Evolutionary conservation across 1,140 invertebrate genomes (phyloP), one percentile per base, ranked within the genome.

Genomic region (Ceratoteleas bidentatus): DNA sequence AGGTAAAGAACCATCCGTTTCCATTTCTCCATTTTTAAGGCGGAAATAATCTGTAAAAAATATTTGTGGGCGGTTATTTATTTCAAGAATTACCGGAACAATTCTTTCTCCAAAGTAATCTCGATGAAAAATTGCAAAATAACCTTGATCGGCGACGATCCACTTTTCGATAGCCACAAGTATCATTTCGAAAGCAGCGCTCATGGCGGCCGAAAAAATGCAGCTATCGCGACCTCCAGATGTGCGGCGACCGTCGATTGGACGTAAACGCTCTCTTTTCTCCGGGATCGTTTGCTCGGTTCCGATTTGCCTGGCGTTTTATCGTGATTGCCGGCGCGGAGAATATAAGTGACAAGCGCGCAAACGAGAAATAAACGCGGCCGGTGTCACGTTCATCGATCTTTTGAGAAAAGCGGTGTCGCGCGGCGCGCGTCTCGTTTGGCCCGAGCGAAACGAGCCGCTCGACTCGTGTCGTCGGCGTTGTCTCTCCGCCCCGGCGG

Each of bases 221-320:
- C 24, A 4, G 24, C 24, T 24, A 1, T 24, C 24, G 24, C 24
- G 24, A 24, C 24, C 24, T 24, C 24, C 24, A 47, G 32, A 9
- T 50, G n/a, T n/a, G 6, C 45, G 2, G 34, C 45, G 40, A 45
- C 53, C 16, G 34, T 52, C 33, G 36, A 66, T 72, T 61, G 50
- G 45, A 60, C 43, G 11, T 66, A 57, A 72, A 70, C 57, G 65
- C 65, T 53, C 38, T 73, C 65, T 76, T 76, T 47, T 52, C 62
- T 24, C 1, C 24, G 24, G 24, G 24, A 33, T 62, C 57, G 56
- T 61, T 64, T 64, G 40, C 52, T 75, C 49, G 38, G 77, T 74
- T 65, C 57, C 45, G 65, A 70, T 81, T 81, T 65, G 64, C 78
- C 50, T 70, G 64, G 65, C 62, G 53, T 74, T 81, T 81, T 69